Base-by-base conservation (phyloP, 2,797 vertebrate genomes). In the Pipistrellus pipistrellus region DNA sequence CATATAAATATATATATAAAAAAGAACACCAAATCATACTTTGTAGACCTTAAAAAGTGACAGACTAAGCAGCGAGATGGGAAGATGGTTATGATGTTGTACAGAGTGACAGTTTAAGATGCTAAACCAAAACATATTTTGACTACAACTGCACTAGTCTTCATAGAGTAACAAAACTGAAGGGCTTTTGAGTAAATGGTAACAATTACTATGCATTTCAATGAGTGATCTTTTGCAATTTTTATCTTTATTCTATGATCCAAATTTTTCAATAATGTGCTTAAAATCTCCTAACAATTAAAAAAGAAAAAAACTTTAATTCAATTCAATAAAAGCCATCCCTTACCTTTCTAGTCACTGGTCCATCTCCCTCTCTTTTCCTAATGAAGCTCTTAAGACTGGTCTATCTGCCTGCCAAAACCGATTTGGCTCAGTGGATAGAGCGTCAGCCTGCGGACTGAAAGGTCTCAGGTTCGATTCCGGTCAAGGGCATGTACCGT, bases 241-340 rank as follows among this genome's bases (percentile, higher is more conserved):
- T 73, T 85, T 72, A 64, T 51, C 85, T 92, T 73, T 73, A 85
- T 41, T 69, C 81, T 90, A 6, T 73, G 44, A 84, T 35, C 51
- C 72, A 78, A 78, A 69, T 76, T 57, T 77, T 90, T 87, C 83
- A 55, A 6, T 32, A 59, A 48, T 38, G 41, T 55, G 57, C 6
- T 71, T 38, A 75, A 87, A 91, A 77, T 69, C 73, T 62, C 32
- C 88, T 77, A 90, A 87, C 91, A 81, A 62, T 48, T 44, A 51
- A 93, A 68, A 75, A 82, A 38, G 12, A 73, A 51, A 73, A 73
- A 76, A 21, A 15, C 21, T 73, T 59, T 8, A 41, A 88, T 62
- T 86, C 5, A 20, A 18, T 76, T 62, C 53, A 69, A 82, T 68
- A 51, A 80, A 89, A 90, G 12, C 2, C 64, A 71, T 21, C 41